phyloP scores from a whole-genome alignment of 2,888 invertebrate genomes.

The Eretmocerus hayati region DNA sequence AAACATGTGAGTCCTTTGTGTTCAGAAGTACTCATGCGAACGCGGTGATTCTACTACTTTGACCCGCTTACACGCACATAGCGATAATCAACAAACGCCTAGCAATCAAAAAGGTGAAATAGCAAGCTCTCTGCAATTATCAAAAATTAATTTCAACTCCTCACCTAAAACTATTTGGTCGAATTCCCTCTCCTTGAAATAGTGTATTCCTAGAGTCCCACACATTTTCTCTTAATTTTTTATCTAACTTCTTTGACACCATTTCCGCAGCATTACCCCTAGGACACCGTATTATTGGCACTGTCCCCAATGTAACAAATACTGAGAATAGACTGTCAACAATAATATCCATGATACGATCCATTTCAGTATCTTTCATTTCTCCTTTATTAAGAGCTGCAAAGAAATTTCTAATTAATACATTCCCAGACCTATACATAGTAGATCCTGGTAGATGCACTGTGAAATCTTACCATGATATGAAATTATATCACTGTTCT shows the following conservation, averaged over 20 bases:
- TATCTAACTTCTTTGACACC: slow-evolving; percentile 94
- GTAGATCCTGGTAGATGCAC: slow-evolving; percentile 1
- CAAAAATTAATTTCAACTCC: slow-evolving; percentile 1
- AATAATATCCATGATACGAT: slow-evolving; percentile 84
- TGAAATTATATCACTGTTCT: slow-evolving; percentile 82
- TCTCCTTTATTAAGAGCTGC: slow-evolving; percentile 88
- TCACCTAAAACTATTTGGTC: slow-evolving; percentile 57
- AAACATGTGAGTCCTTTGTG: too few species aligned
- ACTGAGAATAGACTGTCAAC: slow-evolving; percentile 96
- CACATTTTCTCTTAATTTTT: slow-evolving; percentile 92
- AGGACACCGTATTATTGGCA: slow-evolving; percentile 65
- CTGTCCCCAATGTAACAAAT: slow-evolving; percentile 88
- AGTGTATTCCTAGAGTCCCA: slow-evolving; percentile 95
- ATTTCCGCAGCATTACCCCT: slow-evolving; percentile 97
- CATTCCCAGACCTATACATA: slow-evolving; percentile 2
- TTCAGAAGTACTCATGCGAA: too few species aligned
- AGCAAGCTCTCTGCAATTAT: not conserved
- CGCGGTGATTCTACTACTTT: too few species aligned
- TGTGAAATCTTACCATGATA: slow-evolving; percentile 69
- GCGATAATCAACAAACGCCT: too few species aligned
- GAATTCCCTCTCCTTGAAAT: slow-evolving; percentile 78
- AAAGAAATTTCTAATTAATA: slow-evolving; percentile 28
- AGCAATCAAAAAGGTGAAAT: too few species aligned
- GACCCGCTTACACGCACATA: too few species aligned
- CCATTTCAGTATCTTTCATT: slow-evolving; percentile 93